Percentiles rank a stretch among this genome's conserved stretches.
Conservation (phyloP, 2,113 vertebrate species). For the Mormyrus lacerda region DNA sequence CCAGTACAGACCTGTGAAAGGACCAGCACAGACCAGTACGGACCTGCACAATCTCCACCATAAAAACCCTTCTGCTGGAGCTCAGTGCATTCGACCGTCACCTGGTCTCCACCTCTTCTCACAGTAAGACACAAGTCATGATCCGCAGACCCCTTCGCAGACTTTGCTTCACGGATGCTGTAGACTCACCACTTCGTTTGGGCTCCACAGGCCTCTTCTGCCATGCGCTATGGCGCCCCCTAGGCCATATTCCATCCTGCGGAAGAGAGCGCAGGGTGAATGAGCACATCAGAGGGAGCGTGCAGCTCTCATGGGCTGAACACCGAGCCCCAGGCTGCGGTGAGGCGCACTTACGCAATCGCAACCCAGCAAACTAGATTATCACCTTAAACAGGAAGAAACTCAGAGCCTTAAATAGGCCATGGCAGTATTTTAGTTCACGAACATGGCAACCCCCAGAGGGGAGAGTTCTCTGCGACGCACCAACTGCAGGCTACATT, state of each 20-base stretch:
- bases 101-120: neutral
- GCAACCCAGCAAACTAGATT: neutral
- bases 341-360: neutral
- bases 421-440: neutral
- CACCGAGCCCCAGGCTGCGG: neutral
- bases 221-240: slow-evolving; percentile 47
- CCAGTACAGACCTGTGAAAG: too few species aligned
- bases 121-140: neutral
- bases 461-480: neutral
- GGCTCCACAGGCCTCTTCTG: slow-evolving; percentile 49
- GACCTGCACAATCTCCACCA: neutral
- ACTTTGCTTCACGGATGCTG: neutral
- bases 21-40: neutral
- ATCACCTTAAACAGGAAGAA: neutral
- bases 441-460: neutral
- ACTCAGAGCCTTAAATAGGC: neutral
- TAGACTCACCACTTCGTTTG: slow-evolving; percentile 53
- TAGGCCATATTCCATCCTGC: slow-evolving; percentile 60
- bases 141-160: neutral
- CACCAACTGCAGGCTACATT: neutral
- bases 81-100: neutral
- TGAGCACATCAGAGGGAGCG: neutral
- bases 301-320: neutral
- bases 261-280: neutral
- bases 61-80: neutral